Base-by-base conservation (phyloP, 2,113 vertebrate genomes). In the Alces alces region DNA sequence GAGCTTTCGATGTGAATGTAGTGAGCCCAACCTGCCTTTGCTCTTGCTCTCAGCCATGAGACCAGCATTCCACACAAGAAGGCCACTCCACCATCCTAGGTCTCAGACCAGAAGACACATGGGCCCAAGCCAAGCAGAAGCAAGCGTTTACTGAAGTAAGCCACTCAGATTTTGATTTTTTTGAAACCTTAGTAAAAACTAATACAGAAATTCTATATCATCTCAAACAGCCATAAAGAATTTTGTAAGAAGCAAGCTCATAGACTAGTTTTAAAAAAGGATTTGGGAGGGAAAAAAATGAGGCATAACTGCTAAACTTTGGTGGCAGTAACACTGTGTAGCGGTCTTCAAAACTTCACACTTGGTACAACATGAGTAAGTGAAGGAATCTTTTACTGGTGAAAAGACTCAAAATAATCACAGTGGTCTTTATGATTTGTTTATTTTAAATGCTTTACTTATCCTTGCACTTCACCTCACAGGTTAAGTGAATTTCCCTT, bases 391-490 rank as follows among this genome's bases (percentile, higher is more conserved):
- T 10, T 9, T 33, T 50, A 64, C 25, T 93, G 4, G 12, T 91
- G 19, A 33, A 82, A 96, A 97, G 7, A 73, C 14, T 52, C 50
- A 80, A 80, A 83, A 43, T 83, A 91, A 64, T 91, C 23, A 66
- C 52, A 50, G 27, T 12, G 27, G 4, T 57, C 58, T 61, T 86
- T 13, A 76, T 54, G 5, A 13, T 36, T 60, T 60, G 27, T 54
- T 95, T 92, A 95, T 47, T 47, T 58, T 47, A 90, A 82, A 33
- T 6, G 79, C 1, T n/a, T 87, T 52, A 52, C 45, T 25, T 50
- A 17, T 66, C n/a, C 36, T 93, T 87, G 23, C 76, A 50, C 25
- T 89, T 79, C 14, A 70, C n/a, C n/a, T 88, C 55, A 60, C 16
- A 96, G 30, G n/a, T 66, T 82, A 89, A 5, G 13, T 3, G 79